Evolutionary conservation across 2,888 invertebrate species (phyloP).

Genomic region (Mythimna impura): DNA sequence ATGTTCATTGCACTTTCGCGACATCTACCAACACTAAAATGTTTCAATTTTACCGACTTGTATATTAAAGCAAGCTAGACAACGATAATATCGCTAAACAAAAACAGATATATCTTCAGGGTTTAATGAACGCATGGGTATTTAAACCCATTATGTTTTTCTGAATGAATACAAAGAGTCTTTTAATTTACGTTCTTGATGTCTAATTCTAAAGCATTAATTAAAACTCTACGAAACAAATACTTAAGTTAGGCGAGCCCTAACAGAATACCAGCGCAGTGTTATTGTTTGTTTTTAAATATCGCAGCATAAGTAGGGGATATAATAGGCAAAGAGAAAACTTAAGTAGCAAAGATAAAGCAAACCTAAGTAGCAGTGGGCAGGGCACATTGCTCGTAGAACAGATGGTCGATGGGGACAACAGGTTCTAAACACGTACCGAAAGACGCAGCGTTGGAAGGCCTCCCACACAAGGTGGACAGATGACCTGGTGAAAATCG

Average conservation of each 20-base stretch:
- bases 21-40: slow-evolving; percentile 45
- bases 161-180: slow-evolving; percentile 28
- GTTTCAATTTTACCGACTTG: slow-evolving; percentile 42
- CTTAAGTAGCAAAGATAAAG: too few species aligned
- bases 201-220: neutral
- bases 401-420: too few species aligned
- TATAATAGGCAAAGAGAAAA: too few species aligned
- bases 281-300: too few species aligned
- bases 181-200: slow-evolving; percentile 16
- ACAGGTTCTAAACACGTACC: too few species aligned
- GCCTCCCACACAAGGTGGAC: too few species aligned
- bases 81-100: slow-evolving; percentile 39
- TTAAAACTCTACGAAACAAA: neutral
- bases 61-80: slow-evolving; percentile 42
- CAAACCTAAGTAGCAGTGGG: too few species aligned
- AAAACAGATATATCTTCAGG: slow-evolving; percentile 40
- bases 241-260: neutral
- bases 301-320: too few species aligned
- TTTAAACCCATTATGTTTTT: slow-evolving; percentile 42
- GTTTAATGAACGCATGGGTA: slow-evolving; percentile 45
- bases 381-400: too few species aligned
- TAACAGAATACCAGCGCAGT: too few species aligned
- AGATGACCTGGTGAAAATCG: too few species aligned
- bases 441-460: too few species aligned
- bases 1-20: slow-evolving; percentile 63